Conservation (phyloP, 2,113 vertebrate genomes). For the Coryphaenoides rupestris region DNA sequence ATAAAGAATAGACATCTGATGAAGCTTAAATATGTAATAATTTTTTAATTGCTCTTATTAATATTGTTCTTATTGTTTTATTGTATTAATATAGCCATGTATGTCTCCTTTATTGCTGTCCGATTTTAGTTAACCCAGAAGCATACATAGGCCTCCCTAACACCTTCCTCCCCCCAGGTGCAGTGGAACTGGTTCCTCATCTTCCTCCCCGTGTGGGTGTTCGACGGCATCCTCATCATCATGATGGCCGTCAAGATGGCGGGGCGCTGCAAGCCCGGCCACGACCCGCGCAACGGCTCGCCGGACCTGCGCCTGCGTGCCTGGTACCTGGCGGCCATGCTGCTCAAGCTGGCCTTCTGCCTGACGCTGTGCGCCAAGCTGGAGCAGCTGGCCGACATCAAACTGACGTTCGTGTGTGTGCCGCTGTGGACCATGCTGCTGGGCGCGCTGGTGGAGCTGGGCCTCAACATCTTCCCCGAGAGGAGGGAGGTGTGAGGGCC, state of each 20-base stretch:
- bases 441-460: constrained; percentile 87
- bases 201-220: constrained; percentile 94
- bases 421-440: constrained; percentile 87
- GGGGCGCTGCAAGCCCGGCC: constrained; percentile 86
- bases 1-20: too few relatives aligned
- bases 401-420: constrained; percentile 85
- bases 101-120: too few relatives aligned
- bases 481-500: constrained; percentile 56
- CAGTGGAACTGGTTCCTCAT: constrained; percentile 97
- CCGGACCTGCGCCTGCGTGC: constrained; percentile 85
- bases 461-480: constrained; percentile 85
- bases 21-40: too few relatives aligned
- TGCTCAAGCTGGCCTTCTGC: constrained; percentile 90
- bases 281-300: constrained; percentile 85
- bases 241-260: constrained; percentile 93
- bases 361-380: constrained; percentile 87
- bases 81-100: too few relatives aligned
- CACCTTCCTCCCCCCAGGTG: constrained; percentile 58
- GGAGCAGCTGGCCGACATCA: constrained; percentile 80
- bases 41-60: too few relatives aligned
- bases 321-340: constrained; percentile 90
- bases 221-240: constrained; percentile 89
- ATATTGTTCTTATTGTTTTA: too few relatives aligned
- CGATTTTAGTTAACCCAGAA: too few relatives aligned
- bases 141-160: too few relatives aligned